These are phyloP conservation scores for Tetropium fuscum DNA, from an alignment of 2,888 invertebrate species.

Conservation along the genomic window DNA sequence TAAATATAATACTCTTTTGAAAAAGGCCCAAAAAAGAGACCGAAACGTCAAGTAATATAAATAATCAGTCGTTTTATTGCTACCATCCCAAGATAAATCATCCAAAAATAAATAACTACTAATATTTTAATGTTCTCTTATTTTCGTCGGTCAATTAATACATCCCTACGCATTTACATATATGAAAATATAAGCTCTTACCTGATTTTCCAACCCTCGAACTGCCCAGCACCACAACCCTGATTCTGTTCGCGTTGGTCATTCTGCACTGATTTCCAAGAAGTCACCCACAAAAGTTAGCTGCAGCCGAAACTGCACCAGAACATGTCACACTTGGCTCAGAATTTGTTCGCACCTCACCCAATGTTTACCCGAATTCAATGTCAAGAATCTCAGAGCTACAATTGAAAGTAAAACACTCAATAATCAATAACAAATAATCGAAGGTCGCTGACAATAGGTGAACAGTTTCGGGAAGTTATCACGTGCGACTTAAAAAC, in stretches of 20 bases:
- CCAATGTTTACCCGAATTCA: conserved; percentile 16
- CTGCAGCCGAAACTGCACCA: conserved; percentile 4
- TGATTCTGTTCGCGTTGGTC: conserved; percentile 84
- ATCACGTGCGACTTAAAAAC: conserved; percentile 16
- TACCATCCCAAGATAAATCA: too few species aligned
- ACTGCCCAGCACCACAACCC: conserved; percentile 84
- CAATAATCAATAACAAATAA: neutral
- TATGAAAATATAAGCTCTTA: conserved; percentile 55
- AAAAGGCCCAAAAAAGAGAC: too few species aligned
- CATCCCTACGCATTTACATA: neutral
- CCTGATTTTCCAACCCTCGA: conserved; percentile 84
- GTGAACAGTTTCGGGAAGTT: neutral
- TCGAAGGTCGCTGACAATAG: conserved; percentile 24
- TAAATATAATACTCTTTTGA: too few species aligned
- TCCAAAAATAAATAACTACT: too few species aligned
- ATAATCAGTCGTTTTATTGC: too few species aligned
- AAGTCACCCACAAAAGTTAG: conserved; percentile 12
- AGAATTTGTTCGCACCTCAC: conserved; percentile 10
- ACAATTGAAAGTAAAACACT: conserved; percentile 13
- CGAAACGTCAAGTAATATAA: too few species aligned
- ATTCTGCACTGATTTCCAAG: conserved; percentile 59
- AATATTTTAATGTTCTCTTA: too few species aligned
- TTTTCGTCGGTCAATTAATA: too few species aligned
- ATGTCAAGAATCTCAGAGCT: conserved; percentile 19
- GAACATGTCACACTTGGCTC: conserved; percentile 18